Base-by-base conservation (phyloP, 2,888 invertebrate species). In the Eupelmus urozonus region DNA sequence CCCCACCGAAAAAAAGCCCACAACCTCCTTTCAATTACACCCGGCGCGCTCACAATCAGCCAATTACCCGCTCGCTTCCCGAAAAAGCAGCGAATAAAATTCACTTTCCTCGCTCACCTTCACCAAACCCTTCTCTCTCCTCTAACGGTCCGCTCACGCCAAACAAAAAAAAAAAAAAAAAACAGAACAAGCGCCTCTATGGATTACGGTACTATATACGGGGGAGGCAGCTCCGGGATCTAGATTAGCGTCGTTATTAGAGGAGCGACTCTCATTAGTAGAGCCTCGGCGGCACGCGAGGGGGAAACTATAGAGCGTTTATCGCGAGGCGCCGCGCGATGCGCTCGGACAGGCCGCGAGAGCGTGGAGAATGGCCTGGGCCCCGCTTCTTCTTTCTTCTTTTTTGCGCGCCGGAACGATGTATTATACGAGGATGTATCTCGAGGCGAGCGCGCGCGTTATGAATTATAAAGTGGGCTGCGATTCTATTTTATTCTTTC, bases 181-280 rank as follows among this genome's bases (percentile, higher is more conserved):
- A 16, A 13, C 40, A 59, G 7, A 25, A 25, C 40, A 20, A 29
- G 18, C 23, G 53, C 11, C 27, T 4, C 25, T 34, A 29, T 16
- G 20, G 73, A 73, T 75, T 78, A 71, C 74, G 70, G 70, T 70
- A 78, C 65, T 66, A 3, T 42, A 1, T 45, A n/a, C 16, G 27
- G 59, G 7, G 16, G n/a, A n/a, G 49, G 66, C 59, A 40, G 34
- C 67, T 40, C 25, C 16, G 23, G 62, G 53, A 75, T 75, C 74
- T 75, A 78, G 78, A 78, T 78, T 78, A 78, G 70, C 78, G n/a
- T 75, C 59, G 74, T 78, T 75, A 78, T 78, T 78, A 76, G 76
- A 57, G 53, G 13, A 65, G 51, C 74, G 59, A 51, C 45, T 65
- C 74, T 74, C 74, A 74, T 74, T 74, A 74, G 73, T 42, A 23